Evolutionary conservation across 2,113 vertebrate genomes (phyloP).

Genomic region (Calidris pugnax): DNA sequence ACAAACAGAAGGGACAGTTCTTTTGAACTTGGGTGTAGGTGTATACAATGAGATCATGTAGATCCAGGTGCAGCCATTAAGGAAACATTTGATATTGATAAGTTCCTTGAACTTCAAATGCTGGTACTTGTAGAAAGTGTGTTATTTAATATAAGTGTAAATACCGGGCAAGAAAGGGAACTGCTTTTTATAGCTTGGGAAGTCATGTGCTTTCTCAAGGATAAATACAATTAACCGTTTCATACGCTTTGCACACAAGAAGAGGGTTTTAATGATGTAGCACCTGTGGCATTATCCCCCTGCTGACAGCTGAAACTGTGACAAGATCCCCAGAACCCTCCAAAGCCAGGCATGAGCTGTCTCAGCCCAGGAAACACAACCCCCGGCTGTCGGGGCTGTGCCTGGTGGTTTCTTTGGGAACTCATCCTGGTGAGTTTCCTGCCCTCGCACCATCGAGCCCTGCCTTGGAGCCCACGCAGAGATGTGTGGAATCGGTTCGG

Average conservation of each 20-base stretch:
- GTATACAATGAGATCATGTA: constrained; percentile 29
- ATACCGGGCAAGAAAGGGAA: background rate
- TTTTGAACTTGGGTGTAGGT: constrained; percentile 32
- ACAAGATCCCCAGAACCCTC: background rate
- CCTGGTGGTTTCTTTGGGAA: background rate
- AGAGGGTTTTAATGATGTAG: background rate
- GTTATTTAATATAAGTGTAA: background rate
- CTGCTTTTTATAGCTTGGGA: background rate
- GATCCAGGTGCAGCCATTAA: constrained; percentile 64
- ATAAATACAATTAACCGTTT: background rate
- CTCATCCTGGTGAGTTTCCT: background rate
- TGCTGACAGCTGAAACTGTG: background rate
- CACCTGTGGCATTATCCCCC: background rate
- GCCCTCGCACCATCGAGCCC: background rate
- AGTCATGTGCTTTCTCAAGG: background rate
- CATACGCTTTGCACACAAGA: background rate
- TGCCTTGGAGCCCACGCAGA: background rate
- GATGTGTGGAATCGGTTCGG: background rate
- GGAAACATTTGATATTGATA: background rate
- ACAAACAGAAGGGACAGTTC: constrained; percentile 62
- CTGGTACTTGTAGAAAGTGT: background rate
- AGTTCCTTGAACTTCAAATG: background rate
- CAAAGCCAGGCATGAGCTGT: background rate
- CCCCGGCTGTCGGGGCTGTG: background rate
- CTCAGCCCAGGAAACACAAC: background rate